phyloP scores from a whole-genome alignment of 2,888 invertebrate genomes.

The Oscheius sp. region DNA sequence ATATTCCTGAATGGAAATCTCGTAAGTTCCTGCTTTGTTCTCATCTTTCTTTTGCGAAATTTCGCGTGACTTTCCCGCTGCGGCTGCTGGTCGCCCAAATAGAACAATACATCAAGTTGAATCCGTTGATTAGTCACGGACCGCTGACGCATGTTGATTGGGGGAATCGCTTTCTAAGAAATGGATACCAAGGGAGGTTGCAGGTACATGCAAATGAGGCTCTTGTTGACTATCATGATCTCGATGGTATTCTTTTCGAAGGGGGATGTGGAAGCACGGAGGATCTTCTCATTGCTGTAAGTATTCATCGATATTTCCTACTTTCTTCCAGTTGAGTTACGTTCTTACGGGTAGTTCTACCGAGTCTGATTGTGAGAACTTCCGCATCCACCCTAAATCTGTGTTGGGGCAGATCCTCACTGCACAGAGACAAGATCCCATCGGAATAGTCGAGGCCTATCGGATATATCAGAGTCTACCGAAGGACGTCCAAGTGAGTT shows the following conservation, averaged over 20 bases:
- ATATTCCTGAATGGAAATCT: constrained; percentile 64
- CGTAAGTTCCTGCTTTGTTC: constrained; percentile 37
- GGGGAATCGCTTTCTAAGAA: too few species aligned
- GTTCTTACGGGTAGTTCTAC: constrained; percentile 55
- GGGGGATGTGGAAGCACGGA: constrained; percentile 39
- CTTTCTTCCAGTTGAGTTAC: constrained; percentile 51
- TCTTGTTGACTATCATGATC: constrained; percentile 32
- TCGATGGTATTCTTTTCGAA: constrained; percentile 48
- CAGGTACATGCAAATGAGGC: constrained; percentile 48
- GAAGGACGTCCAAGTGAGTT: not conserved
- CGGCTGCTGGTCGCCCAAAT: too few species aligned
- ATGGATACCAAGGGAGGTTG: too few species aligned
- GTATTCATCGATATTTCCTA: constrained; percentile 31
- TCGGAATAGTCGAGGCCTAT: constrained; percentile 68
- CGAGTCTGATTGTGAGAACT: constrained; percentile 42
- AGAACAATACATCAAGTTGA: too few species aligned
- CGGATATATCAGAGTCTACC: constrained; percentile 43
- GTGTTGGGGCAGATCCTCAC: constrained; percentile 77
- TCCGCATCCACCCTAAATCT: constrained; percentile 74
- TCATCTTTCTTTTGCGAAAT: too few species aligned
- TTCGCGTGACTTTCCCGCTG: too few species aligned
- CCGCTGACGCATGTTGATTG: too few species aligned
- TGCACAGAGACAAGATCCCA: constrained; percentile 76
- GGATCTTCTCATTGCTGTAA: constrained; percentile 49
- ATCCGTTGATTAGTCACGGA: too few species aligned